Base-by-base conservation (phyloP, 2,797 vertebrate species). In the Platalea minor region DNA sequence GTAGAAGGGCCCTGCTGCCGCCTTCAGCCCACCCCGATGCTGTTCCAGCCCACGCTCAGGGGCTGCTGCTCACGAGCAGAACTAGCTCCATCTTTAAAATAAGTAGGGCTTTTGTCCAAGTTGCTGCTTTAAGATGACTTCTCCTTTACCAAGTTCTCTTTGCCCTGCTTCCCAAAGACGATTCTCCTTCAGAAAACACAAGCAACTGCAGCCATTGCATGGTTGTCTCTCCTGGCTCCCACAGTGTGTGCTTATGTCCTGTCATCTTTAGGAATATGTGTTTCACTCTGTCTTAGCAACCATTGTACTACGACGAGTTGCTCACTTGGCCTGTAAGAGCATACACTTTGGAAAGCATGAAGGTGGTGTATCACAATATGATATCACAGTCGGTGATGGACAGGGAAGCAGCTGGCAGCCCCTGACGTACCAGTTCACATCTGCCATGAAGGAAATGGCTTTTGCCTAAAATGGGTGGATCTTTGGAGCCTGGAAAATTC, bases 321-420 rank as follows among this genome's bases (percentile, higher is more conserved):
- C 20, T 87, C 16, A 3, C 0, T 0, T 65, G 45, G 17, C 3
- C 50, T 23, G 4, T 43, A 17, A 17, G 13, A 81, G 21, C 26
- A 2, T 3, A 4, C 0, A 0, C 39, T 16, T 61, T 4, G 14
- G 57, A 24, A 1, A 0, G 7, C 1, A 3, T 10, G 31, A 45
- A 23, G 50, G 60, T 35, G 5, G 26, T 73, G 35, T 46, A 39
- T 29, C 39, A 23, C 26, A 14, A 0, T 5, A 2, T 2, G 23
- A 0, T 41, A 5, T 10, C 35, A 13, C 35, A 23, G 1, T 4
- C 6, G 7, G 48, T 10, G 51, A 41, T 9, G 48, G 69, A 5
- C 45, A n/a, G 11, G 4, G 19, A 73, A 59, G 50, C 45, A 35
- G 19, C 53, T 78, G 78, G 9, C 29, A 17, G 23, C 10, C 35